These are phyloP conservation scores for Dinothrombium tinctorium DNA, from an alignment of 1,140 invertebrate genomes.

Conservation along the genomic window DNA sequence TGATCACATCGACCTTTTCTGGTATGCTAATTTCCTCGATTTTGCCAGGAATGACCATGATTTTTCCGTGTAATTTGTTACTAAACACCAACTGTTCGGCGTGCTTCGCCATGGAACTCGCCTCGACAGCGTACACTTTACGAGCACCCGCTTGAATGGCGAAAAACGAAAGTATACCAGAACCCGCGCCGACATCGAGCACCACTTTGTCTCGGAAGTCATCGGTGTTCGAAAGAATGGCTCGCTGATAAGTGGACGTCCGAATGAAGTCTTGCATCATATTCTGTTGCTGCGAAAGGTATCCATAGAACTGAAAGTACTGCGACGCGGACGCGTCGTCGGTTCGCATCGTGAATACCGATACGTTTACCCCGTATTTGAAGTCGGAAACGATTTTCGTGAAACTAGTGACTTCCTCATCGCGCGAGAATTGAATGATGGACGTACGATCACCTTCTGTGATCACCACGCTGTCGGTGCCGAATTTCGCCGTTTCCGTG, in stretches of 20 bases:
- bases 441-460: conserved; percentile 8
- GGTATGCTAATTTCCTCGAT: conserved; percentile 93
- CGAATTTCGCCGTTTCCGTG: conserved; percentile 12
- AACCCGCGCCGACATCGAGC: conserved; percentile 86
- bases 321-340: conserved; percentile 91
- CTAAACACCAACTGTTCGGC: conserved; percentile 72
- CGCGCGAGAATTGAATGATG: conserved; percentile 9
- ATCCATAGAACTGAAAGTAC: conserved; percentile 58
- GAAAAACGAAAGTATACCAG: conserved; percentile 95
- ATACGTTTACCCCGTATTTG: conserved; percentile 21
- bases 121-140: conserved; percentile 94
- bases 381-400: conserved; percentile 13
- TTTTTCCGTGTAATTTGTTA: conserved; percentile 63
- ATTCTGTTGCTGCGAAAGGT: conserved; percentile 96
- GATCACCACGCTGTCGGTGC: conserved; percentile 12
- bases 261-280: conserved; percentile 98
- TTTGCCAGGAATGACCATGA: conserved; percentile 85
- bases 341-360: conserved; percentile 81
- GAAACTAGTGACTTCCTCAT: conserved; percentile 3
- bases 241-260: conserved; percentile 91
- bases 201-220: conserved; percentile 72
- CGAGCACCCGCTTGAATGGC: conserved; percentile 88
- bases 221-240: conserved; percentile 71
- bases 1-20: conserved; percentile 85
- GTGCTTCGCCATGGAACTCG: conserved; percentile 91